These are phyloP conservation scores for Lates japonicus DNA, from an alignment of 2,797 vertebrate genomes.

Conservation along the genomic window DNA sequence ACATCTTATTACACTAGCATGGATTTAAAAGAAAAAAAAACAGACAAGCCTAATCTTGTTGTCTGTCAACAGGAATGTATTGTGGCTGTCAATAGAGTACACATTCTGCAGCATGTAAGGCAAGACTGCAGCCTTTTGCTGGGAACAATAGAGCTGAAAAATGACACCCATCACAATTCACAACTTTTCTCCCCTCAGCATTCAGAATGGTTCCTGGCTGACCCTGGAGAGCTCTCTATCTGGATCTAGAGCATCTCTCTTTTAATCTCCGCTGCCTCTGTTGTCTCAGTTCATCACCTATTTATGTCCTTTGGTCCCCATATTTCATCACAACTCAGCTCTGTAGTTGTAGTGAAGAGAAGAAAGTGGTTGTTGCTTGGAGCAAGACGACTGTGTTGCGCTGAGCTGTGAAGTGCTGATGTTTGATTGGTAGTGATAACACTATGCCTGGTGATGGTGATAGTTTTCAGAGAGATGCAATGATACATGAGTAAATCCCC, in stretches of 20 bases:
- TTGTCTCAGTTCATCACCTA: conserved; percentile 19
- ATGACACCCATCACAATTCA: conserved; percentile 36
- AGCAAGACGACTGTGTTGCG: neutral
- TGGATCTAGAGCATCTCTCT: conserved; percentile 36
- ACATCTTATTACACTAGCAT: conserved; percentile 6
- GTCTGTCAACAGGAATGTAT: conserved; percentile 44
- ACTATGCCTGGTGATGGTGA: neutral
- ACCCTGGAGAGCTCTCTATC: conserved; percentile 19
- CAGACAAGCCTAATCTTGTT: conserved; percentile 31
- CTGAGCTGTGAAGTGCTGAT: conserved; percentile 3
- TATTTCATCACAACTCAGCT: conserved; percentile 26
- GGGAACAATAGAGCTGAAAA: conserved; percentile 62
- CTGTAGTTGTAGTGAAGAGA: neutral
- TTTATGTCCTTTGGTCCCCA: conserved; percentile 8
- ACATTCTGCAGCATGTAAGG: conserved; percentile 47
- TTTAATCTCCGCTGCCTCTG: conserved; percentile 26
- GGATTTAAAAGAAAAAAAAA: neutral
- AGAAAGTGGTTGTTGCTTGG: neutral
- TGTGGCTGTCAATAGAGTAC: conserved; percentile 30
- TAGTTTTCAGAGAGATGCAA: neutral
- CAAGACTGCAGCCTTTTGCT: conserved; percentile 41
- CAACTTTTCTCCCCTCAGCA: conserved; percentile 32
- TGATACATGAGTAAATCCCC: neutral
- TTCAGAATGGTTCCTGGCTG: conserved; percentile 19
- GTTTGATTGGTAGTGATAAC: conserved; percentile 28